Evolutionary conservation across 2,113 vertebrate species (phyloP), one percentile per base, ranked within the genome.

Genomic region (Podiceps cristatus): DNA sequence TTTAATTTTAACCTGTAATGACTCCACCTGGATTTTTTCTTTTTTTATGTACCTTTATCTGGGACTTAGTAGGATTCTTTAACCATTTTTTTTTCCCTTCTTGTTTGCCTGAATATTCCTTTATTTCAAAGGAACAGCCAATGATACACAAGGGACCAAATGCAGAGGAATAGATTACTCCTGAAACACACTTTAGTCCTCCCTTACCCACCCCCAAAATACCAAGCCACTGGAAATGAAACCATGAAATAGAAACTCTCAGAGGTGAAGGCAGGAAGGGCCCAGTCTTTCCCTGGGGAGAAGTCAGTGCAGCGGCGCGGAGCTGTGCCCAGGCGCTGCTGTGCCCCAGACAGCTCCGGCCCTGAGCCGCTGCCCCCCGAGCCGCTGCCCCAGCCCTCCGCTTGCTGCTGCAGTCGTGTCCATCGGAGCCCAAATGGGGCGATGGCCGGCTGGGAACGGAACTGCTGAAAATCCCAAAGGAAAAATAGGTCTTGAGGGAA

Each of bases 1-100:
- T 96, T 97, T 96, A 94, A 97, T 97, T 98, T 97, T 95, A 97
- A 95, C 75, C 83, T 95, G 74, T 90, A 97, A 97, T 73, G 58
- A 80, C 86, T 94, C 83, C 55, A 72, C 67, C 62, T 76, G 83
- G 72, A 86, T 33, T 79, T 79, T 27, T 44, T 96, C n/a, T n/a
- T n/a, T 96, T 97, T 97, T 87, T 64, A 96, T 44, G 47, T 52
- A 52, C 11, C 15, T 98, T 98, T 98, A 97, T 96, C 73, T 86
- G 86, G 66, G 72, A 88, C 95, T 96, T 91, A 94, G 93, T 90
- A 78, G 95, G 84, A 95, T 90, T 76, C 83, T 98, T 98, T 98
- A 93, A 86, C 97, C 45, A 42, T 16, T 19, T 72, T 50, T 63
- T 71, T 78, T 58, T 13, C 8, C 52, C 50, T 33, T 86, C 69